Base-by-base conservation (phyloP, 1,140 invertebrate genomes). In the Nasonia longicornis region DNA sequence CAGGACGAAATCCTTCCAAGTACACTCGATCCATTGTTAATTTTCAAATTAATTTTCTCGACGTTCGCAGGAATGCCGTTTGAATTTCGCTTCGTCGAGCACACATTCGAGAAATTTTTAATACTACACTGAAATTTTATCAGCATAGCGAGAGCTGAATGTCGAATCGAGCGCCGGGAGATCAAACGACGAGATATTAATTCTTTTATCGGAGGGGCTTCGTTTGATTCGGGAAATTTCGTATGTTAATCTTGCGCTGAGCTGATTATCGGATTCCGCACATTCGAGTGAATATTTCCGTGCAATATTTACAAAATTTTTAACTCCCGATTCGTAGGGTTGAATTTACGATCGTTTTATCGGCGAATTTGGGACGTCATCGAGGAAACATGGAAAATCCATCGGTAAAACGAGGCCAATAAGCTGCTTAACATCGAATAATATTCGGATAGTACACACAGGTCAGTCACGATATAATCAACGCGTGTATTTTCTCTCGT, bases 11-110 rank as follows among this genome's bases (percentile, higher is more conserved):
- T 72, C 58, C 71, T 42, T 20, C 20, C 52, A 7, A 58, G 16
- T 20, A 58, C 10, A 8, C 35, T 8, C 63, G 12, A 11, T 63
- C 35, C 16, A 35, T 75, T 69, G 48, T 48, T 29, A 75, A 80
- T 80, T 66, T n/a, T 66, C 71, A n/a, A 74, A 75, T 69, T 74
- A 67, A 75, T 67, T 75, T 75, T 3, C 42, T 52, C 12, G 20
- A 48, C 29, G 45, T 58, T 35, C 31, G 31, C 3, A 29, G 20
- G 42, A 8, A 11, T n/a, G 1, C 14, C 22, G 10, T 22, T 11
- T 74, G 26, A 67, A 58, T 58, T 58, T 58, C 22, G 6, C 64
- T 67, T 10, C 22, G 20, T 29, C 29, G 26, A n/a, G 22, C 26
- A 8, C 6, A 29, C 64, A n/a, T 2, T 1, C 52, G 20, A 0